Evolutionary conservation across 2,888 invertebrate genomes (phyloP).

Genomic region (Melieria picta): DNA sequence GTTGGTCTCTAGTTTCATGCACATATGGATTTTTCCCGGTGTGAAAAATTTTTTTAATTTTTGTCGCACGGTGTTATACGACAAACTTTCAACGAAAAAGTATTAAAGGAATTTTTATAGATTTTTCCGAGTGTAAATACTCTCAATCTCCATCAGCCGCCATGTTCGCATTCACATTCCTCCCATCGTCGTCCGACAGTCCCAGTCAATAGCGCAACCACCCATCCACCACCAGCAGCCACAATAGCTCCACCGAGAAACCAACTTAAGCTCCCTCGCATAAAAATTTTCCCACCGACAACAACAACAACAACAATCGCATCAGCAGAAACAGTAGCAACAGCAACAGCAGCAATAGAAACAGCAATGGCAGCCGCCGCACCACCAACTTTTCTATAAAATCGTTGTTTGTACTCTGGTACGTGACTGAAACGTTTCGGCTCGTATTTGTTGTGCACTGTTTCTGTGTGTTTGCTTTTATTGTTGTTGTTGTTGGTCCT

Average conservation of each 20-base stretch:
- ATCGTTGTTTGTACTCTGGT: conserved; percentile 48
- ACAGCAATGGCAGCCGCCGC: no score
- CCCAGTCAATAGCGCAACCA: no score
- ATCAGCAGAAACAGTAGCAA: neutral
- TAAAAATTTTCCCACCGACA: neutral
- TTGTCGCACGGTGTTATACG: no score
- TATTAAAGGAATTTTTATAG: no score
- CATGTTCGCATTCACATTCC: neutral
- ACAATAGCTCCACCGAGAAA: neutral
- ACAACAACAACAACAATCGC: neutral
- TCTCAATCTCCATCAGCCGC: neutral
- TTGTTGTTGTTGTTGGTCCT: conserved; percentile 34
- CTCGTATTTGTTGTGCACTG: conserved; percentile 50
- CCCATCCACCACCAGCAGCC: neutral
- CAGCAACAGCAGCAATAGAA: conserved; percentile 5
- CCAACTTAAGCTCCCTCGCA: conserved; percentile 3
- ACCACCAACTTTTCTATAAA: conserved; percentile 23
- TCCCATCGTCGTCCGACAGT: neutral
- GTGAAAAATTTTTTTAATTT: no score
- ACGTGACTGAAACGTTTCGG: conserved; percentile 55
- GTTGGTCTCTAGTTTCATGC: no score
- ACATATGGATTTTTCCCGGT: no score
- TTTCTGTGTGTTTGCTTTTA: neutral
- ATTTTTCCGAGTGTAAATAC: no score
- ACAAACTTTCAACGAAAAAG: no score